Evolutionary conservation across 2,113 vertebrate genomes (phyloP), one percentile per base, ranked within the genome.

Genomic region (Catharus fuscescens): DNA sequence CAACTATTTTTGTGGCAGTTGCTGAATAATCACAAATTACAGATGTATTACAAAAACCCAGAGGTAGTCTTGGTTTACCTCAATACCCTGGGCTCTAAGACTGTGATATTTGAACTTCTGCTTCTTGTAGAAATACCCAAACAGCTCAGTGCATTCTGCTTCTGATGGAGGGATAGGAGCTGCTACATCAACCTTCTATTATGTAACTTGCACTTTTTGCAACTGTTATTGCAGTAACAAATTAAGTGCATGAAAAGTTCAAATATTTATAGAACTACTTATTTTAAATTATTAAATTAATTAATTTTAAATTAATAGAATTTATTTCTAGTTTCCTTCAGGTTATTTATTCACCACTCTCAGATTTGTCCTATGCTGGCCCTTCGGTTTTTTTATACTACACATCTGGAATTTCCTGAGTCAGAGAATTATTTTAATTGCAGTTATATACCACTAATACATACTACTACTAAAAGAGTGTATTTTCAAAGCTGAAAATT

Each of bases 401-500:
- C 3, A 17, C 40, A 54, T 13, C 28, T 86, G 53, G 47, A 2
- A 38, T 71, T 78, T 84, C 36, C 48, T 2, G 1, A 66, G 38
- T 56, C 8, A 53, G 15, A 40, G 25, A 24, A 79, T 54, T 81
- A 62, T 54, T 82, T 59, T 14, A 73, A 34, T 80, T 92, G 26
- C 31, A 52, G 16, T 54, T 59, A 44, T 32, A 64, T 24, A 24
- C 14, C 59, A 53, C 44, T 57, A 52, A 38, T 23, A 28, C 1
- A 52, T 38, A 23, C 18, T 14, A 19, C 26, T 38, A 66, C 17
- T 74, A 45, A 74, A 74, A 52, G 4, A 20, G 7, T 26, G 4
- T 42, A 3, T 83, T 91, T 62, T 81, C 42, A 89, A 92, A 85
- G 34, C 14, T 84, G 38, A 81, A 88, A 88, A 82, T 57, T 4